These are phyloP conservation scores for Drosophila tripunctata DNA, from an alignment of 2,888 invertebrate species.

Conservation along the genomic window DNA sequence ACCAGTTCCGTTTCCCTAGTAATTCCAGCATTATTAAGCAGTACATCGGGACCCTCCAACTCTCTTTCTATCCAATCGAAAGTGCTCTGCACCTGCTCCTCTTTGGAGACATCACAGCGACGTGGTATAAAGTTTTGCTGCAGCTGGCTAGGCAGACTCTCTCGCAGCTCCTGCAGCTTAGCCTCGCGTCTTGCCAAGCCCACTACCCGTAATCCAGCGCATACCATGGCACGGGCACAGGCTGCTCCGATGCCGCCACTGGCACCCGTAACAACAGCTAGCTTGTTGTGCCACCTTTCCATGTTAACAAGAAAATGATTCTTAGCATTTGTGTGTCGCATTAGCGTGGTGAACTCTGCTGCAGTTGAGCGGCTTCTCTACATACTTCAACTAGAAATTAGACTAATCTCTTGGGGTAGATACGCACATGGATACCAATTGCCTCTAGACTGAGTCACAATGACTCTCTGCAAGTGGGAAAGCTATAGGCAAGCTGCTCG, in stretches of 20 bases:
- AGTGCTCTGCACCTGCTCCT: constrained; percentile 85
- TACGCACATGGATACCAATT: too few species aligned
- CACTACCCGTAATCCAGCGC: constrained; percentile 86
- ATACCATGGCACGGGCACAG: constrained; percentile 84
- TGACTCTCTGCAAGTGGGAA: too few species aligned
- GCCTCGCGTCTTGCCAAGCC: constrained; percentile 86
- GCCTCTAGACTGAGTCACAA: too few species aligned
- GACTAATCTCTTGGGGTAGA: constrained; percentile 33
- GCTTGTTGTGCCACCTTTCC: constrained; percentile 87
- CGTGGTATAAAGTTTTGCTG: constrained; percentile 83
- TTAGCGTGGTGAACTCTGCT: neutral
- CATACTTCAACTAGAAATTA: constrained; percentile 16
- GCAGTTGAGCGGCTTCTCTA: constrained; percentile 39
- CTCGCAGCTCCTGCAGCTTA: constrained; percentile 75
- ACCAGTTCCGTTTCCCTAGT: constrained; percentile 80
- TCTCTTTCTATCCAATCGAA: constrained; percentile 85
- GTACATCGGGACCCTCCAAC: constrained; percentile 86
- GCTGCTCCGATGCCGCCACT: constrained; percentile 87
- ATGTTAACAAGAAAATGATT: constrained; percentile 68
- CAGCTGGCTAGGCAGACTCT: constrained; percentile 66
- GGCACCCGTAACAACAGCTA: constrained; percentile 88
- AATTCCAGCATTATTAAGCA: constrained; percentile 86
- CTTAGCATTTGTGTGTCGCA: neutral
- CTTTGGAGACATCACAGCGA: constrained; percentile 86
- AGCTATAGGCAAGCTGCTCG: too few species aligned